Evolutionary conservation across 30 jellyfish, hydroid and myxozoan genomes (phyloP).

Genomic region (Sanderia malayensis): DNA sequence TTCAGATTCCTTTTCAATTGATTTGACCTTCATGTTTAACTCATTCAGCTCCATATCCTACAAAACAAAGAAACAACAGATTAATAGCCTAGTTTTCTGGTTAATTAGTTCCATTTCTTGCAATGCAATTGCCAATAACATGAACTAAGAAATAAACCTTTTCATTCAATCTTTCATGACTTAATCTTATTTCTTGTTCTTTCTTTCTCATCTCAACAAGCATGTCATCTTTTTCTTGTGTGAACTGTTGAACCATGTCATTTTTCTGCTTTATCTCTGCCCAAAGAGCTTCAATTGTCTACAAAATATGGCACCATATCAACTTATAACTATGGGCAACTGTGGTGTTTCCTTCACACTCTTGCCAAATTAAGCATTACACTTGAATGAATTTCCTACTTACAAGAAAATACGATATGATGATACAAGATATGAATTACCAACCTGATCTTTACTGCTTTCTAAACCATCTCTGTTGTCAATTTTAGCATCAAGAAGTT

Average conservation of each 20-base stretch:
- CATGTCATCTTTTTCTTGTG: constrained; percentile 23
- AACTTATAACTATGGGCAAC: too few relatives aligned
- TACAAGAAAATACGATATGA: too few relatives aligned
- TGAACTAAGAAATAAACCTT: constrained; percentile 40
- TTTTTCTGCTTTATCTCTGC: constrained; percentile 54
- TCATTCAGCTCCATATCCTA: constrained; percentile 34
- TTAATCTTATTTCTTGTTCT: constrained; percentile 27
- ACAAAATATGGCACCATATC: too few relatives aligned
- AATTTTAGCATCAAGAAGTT: constrained; percentile 43
- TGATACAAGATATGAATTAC: too few relatives aligned
- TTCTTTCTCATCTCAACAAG: constrained; percentile 19
- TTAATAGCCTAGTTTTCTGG: neutral
- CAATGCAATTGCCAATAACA: too few relatives aligned
- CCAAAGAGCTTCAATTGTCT: constrained; percentile 66
- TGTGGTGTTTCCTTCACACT: too few relatives aligned
- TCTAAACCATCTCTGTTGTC: constrained; percentile 58
- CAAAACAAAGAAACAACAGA: neutral
- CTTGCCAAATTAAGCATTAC: too few relatives aligned
- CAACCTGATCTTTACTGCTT: constrained; percentile 65
- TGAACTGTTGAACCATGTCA: constrained; percentile 35
- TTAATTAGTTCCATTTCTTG: too few relatives aligned
- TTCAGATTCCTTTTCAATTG: too few relatives aligned
- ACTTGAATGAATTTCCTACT: too few relatives aligned
- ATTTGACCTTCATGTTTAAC: too few relatives aligned
- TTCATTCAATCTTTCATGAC: constrained; percentile 5